Percentiles rank a stretch among this genome's conserved stretches.
phyloP scores from a whole-genome alignment of 2,113 vertebrate species.

The Gymnocephalus cernua region DNA sequence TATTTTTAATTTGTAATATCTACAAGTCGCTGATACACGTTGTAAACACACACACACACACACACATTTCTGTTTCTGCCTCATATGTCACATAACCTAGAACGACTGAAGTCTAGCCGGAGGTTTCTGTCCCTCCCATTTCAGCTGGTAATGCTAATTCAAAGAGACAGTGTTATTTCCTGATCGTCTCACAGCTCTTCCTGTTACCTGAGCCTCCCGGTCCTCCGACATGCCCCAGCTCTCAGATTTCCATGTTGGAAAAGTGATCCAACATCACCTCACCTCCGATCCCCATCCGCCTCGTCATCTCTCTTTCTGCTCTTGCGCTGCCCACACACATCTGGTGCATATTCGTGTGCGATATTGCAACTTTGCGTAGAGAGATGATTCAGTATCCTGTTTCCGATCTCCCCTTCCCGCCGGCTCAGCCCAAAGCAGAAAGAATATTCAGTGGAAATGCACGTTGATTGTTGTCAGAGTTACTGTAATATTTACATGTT shows the following conservation, averaged over 20 bases:
- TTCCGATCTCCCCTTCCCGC: constrained; percentile 48
- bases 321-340: constrained; percentile 20
- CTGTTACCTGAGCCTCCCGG: constrained; percentile 73
- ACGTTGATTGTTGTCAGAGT: constrained; percentile 50
- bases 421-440: constrained; percentile 32
- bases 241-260: constrained; percentile 53
- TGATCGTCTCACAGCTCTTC: constrained; percentile 69
- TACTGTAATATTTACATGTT: constrained; percentile 54
- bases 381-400: constrained; percentile 52
- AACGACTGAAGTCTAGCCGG: constrained; percentile 27
- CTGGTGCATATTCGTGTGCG: constrained; percentile 19
- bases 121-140: constrained; percentile 8
- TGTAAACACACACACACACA: neutral
- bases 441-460: constrained; percentile 45
- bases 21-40: neutral
- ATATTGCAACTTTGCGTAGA: constrained; percentile 15
- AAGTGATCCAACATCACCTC: constrained; percentile 63
- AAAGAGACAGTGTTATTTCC: constrained; percentile 81
- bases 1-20: neutral
- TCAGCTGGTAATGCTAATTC: constrained; percentile 69
- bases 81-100: neutral
- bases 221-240: constrained; percentile 53
- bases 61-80: neutral
- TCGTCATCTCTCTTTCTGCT: constrained; percentile 28
- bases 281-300: constrained; percentile 27